phyloP scores from a whole-genome alignment of 53 echinoderm and acorn worm species.

The Mesocentrotus franciscanus region DNA sequence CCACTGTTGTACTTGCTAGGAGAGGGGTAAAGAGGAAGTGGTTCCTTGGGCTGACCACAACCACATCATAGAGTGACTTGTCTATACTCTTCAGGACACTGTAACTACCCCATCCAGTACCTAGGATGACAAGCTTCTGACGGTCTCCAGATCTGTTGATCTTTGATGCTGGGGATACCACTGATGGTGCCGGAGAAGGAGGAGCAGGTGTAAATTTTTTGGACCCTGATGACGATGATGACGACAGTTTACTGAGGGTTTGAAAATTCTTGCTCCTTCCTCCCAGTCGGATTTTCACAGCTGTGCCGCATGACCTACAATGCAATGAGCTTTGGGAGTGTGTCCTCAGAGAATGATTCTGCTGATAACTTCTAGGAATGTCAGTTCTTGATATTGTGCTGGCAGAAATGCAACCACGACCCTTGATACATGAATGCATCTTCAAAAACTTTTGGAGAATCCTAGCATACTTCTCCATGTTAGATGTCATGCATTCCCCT shows the following conservation, averaged over 20 bases:
- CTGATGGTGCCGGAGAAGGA: background rate
- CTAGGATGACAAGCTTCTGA: slow-evolving; percentile 86
- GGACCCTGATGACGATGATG: background rate
- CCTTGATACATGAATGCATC: background rate
- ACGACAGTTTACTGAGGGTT: background rate
- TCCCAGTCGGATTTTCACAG: background rate
- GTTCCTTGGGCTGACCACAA: slow-evolving; percentile 96
- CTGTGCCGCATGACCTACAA: background rate
- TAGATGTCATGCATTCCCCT: background rate
- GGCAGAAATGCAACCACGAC: background rate
- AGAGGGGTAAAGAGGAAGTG: slow-evolving; percentile 97
- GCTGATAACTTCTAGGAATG: background rate
- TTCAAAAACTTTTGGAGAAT: background rate
- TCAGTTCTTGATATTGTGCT: background rate
- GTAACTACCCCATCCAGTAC: slow-evolving; percentile 98
- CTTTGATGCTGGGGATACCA: background rate
- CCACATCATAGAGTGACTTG: slow-evolving; percentile 87
- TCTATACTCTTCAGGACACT: slow-evolving; percentile 92
- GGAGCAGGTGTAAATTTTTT: background rate
- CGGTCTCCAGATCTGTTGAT: background rate
- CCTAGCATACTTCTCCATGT: background rate
- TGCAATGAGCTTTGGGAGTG: background rate
- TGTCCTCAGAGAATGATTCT: background rate
- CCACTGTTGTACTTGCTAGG: slow-evolving; percentile 97
- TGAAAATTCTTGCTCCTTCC: background rate